Evolutionary conservation across 2,888 invertebrate species (phyloP), one percentile per base, ranked within the genome.

Genomic region (Rhyacophila evoluta): DNA sequence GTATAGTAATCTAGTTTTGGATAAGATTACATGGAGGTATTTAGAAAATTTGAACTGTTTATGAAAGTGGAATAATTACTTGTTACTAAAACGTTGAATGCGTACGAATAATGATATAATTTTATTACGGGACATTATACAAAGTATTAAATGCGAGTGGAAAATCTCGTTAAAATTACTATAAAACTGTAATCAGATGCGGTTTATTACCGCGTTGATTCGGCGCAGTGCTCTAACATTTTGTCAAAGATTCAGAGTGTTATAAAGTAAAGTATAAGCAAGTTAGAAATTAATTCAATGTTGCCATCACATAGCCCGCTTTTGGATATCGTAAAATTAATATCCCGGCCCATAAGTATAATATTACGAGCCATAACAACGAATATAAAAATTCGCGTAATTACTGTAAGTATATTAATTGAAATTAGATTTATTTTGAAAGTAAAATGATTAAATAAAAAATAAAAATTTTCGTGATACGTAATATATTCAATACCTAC

Each of bases 171-270:
- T 72, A 72, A 72, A 72, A 41, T 72, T 39, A 72, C 72, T 72
- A 72, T 72, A 72, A 72, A 72, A 25, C 25, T 55, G 72, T 39
- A 72, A 72, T 69, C 69, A 55, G 55, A 69, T 12, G 29, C 6
- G 29, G 29, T 69, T 69, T 69, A 69, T 15, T 69, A 8, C 69
- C 69, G 28, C n/a, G 69, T 12, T 69, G 28, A 69, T 69, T 12
- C 33, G n/a, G 33, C 28, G 33, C 11, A 29, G 27, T n/a, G 1
- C 8, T 69, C n/a, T n/a, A n/a, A 29, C 28, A 69, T 12, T 28
- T 69, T 8, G 55, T 19, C 55, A 55, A 55, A 55, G 25, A 55
- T 55, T 55, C 33, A 6, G 29, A 28, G 69, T 69, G 28, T 69
- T n/a, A 10, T 29, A 69, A 41, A 15, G 10, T 55, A 55, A 55